phyloP scores from a whole-genome alignment of 1,140 invertebrate species.

The Delia radicum region DNA sequence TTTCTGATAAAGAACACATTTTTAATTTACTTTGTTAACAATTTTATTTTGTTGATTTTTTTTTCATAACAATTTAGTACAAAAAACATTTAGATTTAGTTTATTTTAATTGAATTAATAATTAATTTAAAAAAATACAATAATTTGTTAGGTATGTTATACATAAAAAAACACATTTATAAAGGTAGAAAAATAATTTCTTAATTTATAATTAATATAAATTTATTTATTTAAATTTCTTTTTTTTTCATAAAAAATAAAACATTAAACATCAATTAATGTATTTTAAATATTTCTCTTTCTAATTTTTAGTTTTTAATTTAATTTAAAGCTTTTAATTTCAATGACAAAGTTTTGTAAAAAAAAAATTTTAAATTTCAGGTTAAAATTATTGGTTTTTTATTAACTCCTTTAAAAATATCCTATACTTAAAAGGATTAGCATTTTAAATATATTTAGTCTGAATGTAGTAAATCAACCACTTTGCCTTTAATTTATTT shows the following conservation, averaged over 20 bases:
- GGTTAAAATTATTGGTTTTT: neutral
- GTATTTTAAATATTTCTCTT: neutral
- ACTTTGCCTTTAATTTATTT: no score
- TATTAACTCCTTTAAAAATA: neutral
- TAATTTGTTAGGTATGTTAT: conserved; percentile 6
- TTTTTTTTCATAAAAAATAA: conserved; percentile 2
- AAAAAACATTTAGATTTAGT: conserved; percentile 2
- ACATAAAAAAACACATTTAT: conserved; percentile 17
- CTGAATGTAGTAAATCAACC: no score
- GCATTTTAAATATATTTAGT: no score
- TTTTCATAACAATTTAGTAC: neutral
- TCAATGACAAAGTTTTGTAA: neutral
- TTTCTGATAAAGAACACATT: neutral
- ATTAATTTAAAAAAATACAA: conserved; percentile 10
- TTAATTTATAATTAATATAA: conserved; percentile 11
- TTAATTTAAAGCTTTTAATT: conserved; percentile 8
- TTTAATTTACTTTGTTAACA: neutral
- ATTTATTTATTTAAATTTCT: neutral
- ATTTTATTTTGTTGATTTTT: neutral
- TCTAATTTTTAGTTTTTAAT: neutral
- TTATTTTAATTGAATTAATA: neutral
- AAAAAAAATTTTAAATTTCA: neutral
- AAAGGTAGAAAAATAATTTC: conserved; percentile 21
- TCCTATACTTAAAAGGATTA: no score
- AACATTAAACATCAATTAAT: conserved; percentile 21